Percentiles rank a stretch among this genome's conserved stretches.
These are phyloP conservation scores for Rhynchophorus ferrugineus DNA, from an alignment of 1,140 invertebrate species.

Conservation along the genomic window DNA sequence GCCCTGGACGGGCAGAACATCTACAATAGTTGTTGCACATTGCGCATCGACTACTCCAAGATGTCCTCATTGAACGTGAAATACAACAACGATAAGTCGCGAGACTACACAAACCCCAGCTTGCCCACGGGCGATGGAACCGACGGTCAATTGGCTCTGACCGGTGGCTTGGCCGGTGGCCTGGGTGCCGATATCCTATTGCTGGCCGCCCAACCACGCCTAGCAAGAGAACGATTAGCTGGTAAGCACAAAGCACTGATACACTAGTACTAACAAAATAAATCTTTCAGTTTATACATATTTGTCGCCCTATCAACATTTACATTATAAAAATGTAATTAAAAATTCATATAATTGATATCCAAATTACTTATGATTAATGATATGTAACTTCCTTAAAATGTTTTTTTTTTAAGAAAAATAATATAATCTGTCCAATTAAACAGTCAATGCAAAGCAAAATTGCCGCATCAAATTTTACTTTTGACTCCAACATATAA, in stretches of 20 bases:
- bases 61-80: slow-evolving; percentile 96
- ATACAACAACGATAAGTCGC: slow-evolving; percentile 99
- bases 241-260: slow-evolving; percentile 29
- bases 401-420: too few relatives aligned
- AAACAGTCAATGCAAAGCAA: too few relatives aligned
- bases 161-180: slow-evolving; percentile 50
- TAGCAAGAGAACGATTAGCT: slow-evolving; percentile 41
- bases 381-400: too few relatives aligned
- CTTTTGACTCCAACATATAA: too few relatives aligned
- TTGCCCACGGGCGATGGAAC: slow-evolving; percentile 84
- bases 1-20: slow-evolving; percentile 96
- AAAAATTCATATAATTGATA: too few relatives aligned
- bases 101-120: slow-evolving; percentile 97
- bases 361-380: too few relatives aligned
- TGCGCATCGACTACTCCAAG: slow-evolving; percentile 98
- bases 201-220: slow-evolving; percentile 40
- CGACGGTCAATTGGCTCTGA: slow-evolving; percentile 42
- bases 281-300: too few relatives aligned
- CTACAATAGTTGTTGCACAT: slow-evolving; percentile 98
- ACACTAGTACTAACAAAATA: too few relatives aligned
- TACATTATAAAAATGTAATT: too few relatives aligned
- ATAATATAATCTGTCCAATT: too few relatives aligned
- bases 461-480: too few relatives aligned
- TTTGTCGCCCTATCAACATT: too few relatives aligned
- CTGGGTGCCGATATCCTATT: slow-evolving; percentile 48